A percentile compares a stretch with the other conserved stretches of the same genome.
phyloP scores from a whole-genome alignment of 2,113 vertebrate species.

The Anser cygnoides region DNA sequence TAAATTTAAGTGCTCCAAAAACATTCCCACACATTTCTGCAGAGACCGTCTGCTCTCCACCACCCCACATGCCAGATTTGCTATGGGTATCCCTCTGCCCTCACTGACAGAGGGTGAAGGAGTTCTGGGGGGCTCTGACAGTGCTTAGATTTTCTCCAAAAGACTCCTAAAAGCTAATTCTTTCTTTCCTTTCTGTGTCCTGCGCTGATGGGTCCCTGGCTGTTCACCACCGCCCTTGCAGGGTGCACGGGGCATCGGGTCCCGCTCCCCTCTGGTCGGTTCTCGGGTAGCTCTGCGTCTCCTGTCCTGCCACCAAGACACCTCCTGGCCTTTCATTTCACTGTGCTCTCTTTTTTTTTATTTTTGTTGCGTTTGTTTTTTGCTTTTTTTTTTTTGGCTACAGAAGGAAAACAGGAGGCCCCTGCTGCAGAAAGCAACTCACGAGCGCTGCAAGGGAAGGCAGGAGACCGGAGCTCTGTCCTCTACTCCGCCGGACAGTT shows the following conservation, averaged over 20 bases:
- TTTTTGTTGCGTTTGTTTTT: not conserved
- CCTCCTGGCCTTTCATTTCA: slow-evolving; percentile 34
- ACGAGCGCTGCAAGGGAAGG: not conserved
- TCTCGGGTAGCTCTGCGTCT: not conserved
- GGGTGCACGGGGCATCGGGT: not conserved
- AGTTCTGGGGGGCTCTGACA: not conserved
- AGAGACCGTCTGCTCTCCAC: not conserved
- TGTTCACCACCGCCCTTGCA: not conserved
- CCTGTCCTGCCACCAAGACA: not conserved
- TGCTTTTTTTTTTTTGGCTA: not conserved
- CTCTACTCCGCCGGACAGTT: slow-evolving; percentile 82
- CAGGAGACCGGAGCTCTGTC: slow-evolving; percentile 45
- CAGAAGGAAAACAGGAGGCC: slow-evolving; percentile 54
- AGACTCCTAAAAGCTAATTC: not conserved
- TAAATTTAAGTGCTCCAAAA: not conserved
- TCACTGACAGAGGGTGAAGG: not conserved
- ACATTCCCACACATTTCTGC: not conserved
- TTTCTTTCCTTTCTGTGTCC: not conserved
- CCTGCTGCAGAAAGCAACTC: not conserved
- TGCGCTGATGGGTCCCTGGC: not conserved
- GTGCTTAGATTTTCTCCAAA: not conserved
- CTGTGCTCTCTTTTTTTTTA: not conserved
- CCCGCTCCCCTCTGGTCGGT: not conserved
- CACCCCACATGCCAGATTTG: accelerated
- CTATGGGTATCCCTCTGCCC: not conserved